Evolutionary conservation across 1,140 invertebrate genomes (phyloP), one percentile per base, ranked within the genome.

Genomic region (Hormaphis cornu): DNA sequence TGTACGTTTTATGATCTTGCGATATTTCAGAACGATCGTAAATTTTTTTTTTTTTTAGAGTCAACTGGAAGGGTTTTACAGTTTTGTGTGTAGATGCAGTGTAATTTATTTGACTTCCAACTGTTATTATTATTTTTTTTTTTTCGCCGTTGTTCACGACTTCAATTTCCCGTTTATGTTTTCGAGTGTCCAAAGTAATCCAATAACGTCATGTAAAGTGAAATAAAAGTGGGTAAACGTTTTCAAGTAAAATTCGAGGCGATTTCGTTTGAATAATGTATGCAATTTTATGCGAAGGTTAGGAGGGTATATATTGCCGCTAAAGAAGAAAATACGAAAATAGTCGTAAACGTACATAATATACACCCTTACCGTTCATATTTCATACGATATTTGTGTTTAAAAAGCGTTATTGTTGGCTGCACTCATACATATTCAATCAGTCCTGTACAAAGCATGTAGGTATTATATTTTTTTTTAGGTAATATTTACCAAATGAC

Each of bases 241-340:
- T 66, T 66, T 46, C 28, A 35, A 33, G 61, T 50, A 66, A 50
- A 66, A 50, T 66, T 66, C 61, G 33, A 24, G 44, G 61, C 61
- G 50, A 66, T 66, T 66, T 44, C 28, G 61, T 66, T 66, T 66
- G 61, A 66, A 66, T 66, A 66, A 66, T 66, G 61, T 66, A 66
- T 48, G 44, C 61, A 50, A 66, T 66, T 66, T 48, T 66, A 66
- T 66, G 61, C 44, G 50, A 66, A 66, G 44, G 61, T 42, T 33
- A 35, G n/a, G n/a, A n/a, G 61, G 44, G 42, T 66, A 35, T 63
- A 46, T 63, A 63, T 66, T 66, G 61, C 61, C 61, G 22, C 6
- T 48, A 50, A 66, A 66, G 35, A 44, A 66, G 14, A 18, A 66
- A 30, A 63, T 42, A 44, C 8, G 42, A n/a, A 46, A n/a, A 46